Percentiles rank a stretch among this genome's conserved stretches.
These are phyloP conservation scores for Erpetoichthys calabaricus DNA, from an alignment of 2,797 vertebrate genomes.

Conservation along the genomic window DNA sequence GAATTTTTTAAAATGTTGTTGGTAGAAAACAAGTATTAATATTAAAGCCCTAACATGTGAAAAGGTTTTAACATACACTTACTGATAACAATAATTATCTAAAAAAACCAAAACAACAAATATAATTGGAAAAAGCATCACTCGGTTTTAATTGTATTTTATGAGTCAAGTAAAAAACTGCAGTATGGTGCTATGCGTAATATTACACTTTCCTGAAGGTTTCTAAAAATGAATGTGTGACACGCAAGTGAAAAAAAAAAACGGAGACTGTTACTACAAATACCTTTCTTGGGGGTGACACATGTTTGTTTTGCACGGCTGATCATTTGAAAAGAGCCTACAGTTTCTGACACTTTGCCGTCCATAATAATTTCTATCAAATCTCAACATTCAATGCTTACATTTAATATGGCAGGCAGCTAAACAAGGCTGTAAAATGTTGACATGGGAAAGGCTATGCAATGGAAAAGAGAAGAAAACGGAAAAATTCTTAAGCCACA, in stretches of 20 bases:
- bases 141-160: neutral
- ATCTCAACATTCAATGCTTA: neutral
- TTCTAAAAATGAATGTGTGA: no score
- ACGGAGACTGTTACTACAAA: neutral
- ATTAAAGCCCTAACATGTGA: no score
- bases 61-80: no score
- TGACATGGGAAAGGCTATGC: neutral
- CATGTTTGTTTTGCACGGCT: slow-evolving; percentile 5
- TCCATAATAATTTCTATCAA: slow-evolving; percentile 5
- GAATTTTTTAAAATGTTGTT: no score
- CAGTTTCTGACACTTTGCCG: neutral
- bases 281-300: slow-evolving; percentile 1
- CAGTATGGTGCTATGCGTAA: no score
- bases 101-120: no score
- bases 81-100: no score
- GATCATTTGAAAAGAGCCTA: slow-evolving; percentile 4
- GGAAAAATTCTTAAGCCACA: neutral
- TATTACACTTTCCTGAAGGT: no score
- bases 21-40: no score
- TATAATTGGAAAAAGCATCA: neutral
- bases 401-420: neutral
- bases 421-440: neutral
- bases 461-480: neutral
- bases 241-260: no score
- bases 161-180: no score